Evolutionary conservation across 2,888 invertebrate genomes (phyloP).

Genomic region (Teleiodes luculella): DNA sequence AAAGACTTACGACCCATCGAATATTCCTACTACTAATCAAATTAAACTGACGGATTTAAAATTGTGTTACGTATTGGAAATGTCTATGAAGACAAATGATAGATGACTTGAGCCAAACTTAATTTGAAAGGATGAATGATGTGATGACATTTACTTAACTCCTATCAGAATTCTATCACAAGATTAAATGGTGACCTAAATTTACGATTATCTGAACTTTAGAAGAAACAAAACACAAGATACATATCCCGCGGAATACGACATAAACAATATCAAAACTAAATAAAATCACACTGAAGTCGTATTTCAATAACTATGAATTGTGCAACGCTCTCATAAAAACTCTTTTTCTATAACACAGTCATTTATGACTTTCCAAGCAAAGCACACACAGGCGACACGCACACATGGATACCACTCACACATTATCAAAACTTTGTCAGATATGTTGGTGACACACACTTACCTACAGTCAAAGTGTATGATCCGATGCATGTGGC

Average conservation of each 20-base stretch:
- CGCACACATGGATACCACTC: constrained; percentile 14
- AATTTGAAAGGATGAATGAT: background rate
- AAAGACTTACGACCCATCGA: too few relatives aligned
- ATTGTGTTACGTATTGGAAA: too few relatives aligned
- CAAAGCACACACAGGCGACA: constrained; percentile 27
- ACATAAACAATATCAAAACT: background rate
- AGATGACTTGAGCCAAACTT: background rate
- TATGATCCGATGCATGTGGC: constrained; percentile 79
- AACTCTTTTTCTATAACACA: constrained; percentile 41
- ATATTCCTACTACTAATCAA: too few relatives aligned
- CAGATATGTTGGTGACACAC: constrained; percentile 19
- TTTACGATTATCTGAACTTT: background rate
- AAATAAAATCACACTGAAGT: constrained; percentile 19
- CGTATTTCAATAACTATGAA: constrained; percentile 37
- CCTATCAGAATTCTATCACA: background rate
- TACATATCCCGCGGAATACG: background rate
- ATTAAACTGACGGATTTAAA: too few relatives aligned
- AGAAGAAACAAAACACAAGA: background rate
- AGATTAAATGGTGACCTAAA: background rate
- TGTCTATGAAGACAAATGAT: background rate
- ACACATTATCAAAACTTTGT: constrained; percentile 3
- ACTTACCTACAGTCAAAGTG: constrained; percentile 80
- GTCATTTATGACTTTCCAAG: constrained; percentile 51
- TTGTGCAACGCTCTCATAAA: constrained; percentile 51
- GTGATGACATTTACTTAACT: background rate